Conservation (phyloP, 2,113 vertebrate genomes). For the Nannobrachium achirus region DNA sequence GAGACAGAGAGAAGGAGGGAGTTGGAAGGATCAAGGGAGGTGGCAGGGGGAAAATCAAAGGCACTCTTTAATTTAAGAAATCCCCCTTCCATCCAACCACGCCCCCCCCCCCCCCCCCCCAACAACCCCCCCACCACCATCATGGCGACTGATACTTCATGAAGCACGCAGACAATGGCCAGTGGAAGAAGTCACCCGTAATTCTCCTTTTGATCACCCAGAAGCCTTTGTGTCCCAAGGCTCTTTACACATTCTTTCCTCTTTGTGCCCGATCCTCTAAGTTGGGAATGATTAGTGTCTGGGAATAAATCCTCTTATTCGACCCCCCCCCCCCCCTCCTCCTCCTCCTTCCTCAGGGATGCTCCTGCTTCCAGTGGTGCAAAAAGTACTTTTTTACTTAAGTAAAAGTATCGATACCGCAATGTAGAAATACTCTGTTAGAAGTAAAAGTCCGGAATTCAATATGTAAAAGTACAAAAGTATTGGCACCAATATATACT, state of each 20-base stretch:
- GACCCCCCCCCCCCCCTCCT: slow-evolving; percentile 3
- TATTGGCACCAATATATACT: no score
- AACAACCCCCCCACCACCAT: slow-evolving; percentile 37
- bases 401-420: no score
- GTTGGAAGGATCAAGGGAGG: slow-evolving; percentile 55
- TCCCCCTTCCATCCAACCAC: slow-evolving; percentile 39
- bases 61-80: slow-evolving; percentile 77
- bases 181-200: slow-evolving; percentile 80
- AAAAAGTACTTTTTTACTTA: no score
- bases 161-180: slow-evolving; percentile 74
- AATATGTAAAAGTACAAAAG: no score
- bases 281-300: slow-evolving; percentile 76
- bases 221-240: slow-evolving; percentile 70
- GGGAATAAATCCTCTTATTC: slow-evolving; percentile 72
- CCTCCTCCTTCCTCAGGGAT: slow-evolving; percentile 53
- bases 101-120: slow-evolving; percentile 39
- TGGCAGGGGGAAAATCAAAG: slow-evolving; percentile 56
- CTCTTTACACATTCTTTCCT: slow-evolving; percentile 74
- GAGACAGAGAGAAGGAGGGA: slow-evolving; percentile 38
- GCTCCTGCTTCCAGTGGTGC: slow-evolving; percentile 45
- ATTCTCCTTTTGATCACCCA: slow-evolving; percentile 79
- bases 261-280: slow-evolving; percentile 70
- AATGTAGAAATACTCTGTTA: no score
- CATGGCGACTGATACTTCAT: slow-evolving; percentile 72
- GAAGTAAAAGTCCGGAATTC: no score